Evolutionary conservation across 2,113 vertebrate species (phyloP).

Genomic region (Cepphus grylle): DNA sequence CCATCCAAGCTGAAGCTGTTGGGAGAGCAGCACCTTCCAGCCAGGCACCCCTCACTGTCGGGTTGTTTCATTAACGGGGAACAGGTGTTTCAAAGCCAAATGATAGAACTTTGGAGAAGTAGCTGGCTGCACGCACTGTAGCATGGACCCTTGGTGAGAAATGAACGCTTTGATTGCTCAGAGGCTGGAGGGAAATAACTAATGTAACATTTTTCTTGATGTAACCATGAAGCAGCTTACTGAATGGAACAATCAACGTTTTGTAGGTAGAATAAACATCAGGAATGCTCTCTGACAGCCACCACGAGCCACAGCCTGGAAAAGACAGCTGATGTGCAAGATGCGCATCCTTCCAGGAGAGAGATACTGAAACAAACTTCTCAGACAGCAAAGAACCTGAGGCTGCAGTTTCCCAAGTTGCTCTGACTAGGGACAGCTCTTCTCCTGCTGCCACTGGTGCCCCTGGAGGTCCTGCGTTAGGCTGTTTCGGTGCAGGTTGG

Average conservation of each 20-base stretch:
- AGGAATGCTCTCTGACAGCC: neutral
- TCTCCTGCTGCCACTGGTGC: neutral
- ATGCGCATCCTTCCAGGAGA: neutral
- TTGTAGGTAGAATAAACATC: neutral
- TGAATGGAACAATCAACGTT: neutral
- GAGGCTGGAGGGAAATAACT: neutral
- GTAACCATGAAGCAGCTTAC: neutral
- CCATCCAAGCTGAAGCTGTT: neutral
- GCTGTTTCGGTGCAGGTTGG: neutral
- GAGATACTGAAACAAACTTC: neutral
- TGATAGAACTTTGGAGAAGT: neutral
- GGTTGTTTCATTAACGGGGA: neutral
- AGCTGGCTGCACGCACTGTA: accelerated
- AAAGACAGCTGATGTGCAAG: neutral
- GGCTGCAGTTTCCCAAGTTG: neutral
- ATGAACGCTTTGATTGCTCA: accelerated
- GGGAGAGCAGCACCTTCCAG: neutral
- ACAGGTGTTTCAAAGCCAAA: neutral
- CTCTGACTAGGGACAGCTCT: accelerated
- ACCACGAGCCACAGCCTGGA: accelerated
- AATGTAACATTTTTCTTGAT: neutral
- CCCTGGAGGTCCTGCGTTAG: too few species aligned
- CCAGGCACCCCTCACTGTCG: neutral
- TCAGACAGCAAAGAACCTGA: neutral
- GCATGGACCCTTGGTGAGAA: neutral